Evolutionary conservation across 2,113 vertebrate species (phyloP).

Genomic region (Lontra canadensis): DNA sequence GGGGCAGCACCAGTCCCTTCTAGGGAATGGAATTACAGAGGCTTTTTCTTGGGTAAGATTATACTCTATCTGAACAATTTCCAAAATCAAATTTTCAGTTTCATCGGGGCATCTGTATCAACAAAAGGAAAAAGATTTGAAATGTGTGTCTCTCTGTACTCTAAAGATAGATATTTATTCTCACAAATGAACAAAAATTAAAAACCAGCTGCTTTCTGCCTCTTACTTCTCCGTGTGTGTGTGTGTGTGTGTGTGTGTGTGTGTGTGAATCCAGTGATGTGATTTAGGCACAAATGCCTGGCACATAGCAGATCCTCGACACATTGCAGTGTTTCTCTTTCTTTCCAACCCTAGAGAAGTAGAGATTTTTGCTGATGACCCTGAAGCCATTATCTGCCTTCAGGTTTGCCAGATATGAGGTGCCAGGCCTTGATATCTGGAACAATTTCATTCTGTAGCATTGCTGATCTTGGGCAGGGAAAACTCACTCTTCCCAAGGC

Average conservation of each 20-base stretch:
- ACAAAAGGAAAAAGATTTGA: neutral
- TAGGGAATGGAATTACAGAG: neutral
- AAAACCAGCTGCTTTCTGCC: neutral
- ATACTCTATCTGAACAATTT: neutral
- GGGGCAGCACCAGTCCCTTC: neutral
- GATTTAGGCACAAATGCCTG: neutral
- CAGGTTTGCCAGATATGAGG: neutral
- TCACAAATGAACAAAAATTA: neutral
- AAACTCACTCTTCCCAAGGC: neutral
- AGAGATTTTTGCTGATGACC: neutral
- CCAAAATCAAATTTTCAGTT: neutral
- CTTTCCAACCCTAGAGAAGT: neutral
- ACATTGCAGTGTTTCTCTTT: neutral
- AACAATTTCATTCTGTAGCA: accelerated
- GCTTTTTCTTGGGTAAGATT: neutral
- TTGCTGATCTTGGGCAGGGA: neutral
- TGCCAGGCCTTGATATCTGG: neutral
- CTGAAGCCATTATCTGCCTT: neutral
- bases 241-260: too few relatives aligned
- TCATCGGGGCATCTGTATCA: neutral
- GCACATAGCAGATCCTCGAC: neutral
- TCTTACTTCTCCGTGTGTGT: neutral
- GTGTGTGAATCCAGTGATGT: neutral
- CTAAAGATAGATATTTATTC: neutral
- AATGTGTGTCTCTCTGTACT: neutral